Evolutionary conservation across 2,888 invertebrate species (phyloP).

Genomic region (Sisyra terminalis): DNA sequence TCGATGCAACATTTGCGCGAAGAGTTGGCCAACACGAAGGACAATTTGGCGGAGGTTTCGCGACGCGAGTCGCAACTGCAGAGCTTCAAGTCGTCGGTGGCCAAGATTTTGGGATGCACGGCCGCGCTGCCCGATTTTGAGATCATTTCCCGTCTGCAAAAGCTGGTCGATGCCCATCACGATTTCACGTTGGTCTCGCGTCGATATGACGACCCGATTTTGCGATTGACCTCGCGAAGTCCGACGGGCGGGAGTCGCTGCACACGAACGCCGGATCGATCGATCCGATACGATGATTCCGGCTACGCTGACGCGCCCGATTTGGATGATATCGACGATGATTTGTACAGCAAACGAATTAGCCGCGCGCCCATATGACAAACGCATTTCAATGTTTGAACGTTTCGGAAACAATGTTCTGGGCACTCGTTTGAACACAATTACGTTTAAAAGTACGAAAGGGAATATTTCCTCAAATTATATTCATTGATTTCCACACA

Average conservation of each 20-base stretch:
- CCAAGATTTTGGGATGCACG: constrained; percentile 35
- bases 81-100: constrained; percentile 47
- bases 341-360: constrained; percentile 43
- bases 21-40: constrained; percentile 58
- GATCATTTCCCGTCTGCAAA: constrained; percentile 50
- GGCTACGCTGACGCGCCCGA: constrained; percentile 52
- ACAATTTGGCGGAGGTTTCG: constrained; percentile 54
- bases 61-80: constrained; percentile 62
- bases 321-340: constrained; percentile 51
- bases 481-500: too few relatives aligned
- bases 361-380: constrained; percentile 34
- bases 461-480: too few relatives aligned
- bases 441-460: too few relatives aligned
- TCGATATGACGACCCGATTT: constrained; percentile 44
- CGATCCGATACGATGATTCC: constrained; percentile 51
- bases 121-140: constrained; percentile 40
- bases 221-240: constrained; percentile 33
- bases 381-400: constrained; percentile 17
- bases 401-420: too few relatives aligned
- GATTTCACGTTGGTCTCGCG: constrained; percentile 73
- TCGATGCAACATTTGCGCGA: constrained; percentile 54
- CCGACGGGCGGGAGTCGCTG: constrained; percentile 32
- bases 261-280: constrained; percentile 30
- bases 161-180: constrained; percentile 70
- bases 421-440: too few relatives aligned